Evolutionary conservation across 2,797 vertebrate genomes (phyloP), one percentile per base, ranked within the genome.

Genomic region (Echiichthys vipera): DNA sequence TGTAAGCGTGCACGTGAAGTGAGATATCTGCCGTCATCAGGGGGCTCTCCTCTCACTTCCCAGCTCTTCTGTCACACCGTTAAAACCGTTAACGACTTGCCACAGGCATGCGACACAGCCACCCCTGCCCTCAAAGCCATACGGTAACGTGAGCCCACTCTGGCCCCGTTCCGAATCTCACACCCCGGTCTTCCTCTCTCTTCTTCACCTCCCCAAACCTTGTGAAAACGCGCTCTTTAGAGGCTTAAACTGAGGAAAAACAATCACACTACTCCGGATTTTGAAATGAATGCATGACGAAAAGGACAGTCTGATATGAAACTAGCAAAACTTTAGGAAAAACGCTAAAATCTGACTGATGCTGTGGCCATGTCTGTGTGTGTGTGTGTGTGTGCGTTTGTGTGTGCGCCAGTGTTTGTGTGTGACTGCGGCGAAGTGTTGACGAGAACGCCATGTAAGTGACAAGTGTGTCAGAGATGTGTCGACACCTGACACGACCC

Each of bases 391-490:
- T 42, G 49, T 54, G 64, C 42, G 34, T 66, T 56, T 34, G 67
- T 62, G 55, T 30, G 25, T 36, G 42, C 32, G 29, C 42, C 12
- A 5, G 57, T 70, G 32, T 72, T 40, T 63, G 72, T 67, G 65
- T 74, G 55, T 39, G 69, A 42, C 50, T 15, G 42, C 65, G 65
- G 70, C 62, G 68, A 77, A 84, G 94, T 94, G 93, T 92, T 93
- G 93, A 93, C 84, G 84, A 89, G 92, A 74, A 85, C 76, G 85
- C 72, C 85, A 70, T 91, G 88, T 93, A 93, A 94, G 93, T 94
- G 95, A 95, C 94, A 94, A 93, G 92, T 90, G 91, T 94, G 91
- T 94, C 92, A 90, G 87, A 91, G 88, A 91, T 72, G 89, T 91
- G 92, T 93, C 80, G 91, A 94, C 93, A 95, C 90, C 88, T 67